A percentile compares a stretch with the other conserved stretches of the same genome.
Evolutionary conservation across 1,140 invertebrate species (phyloP).

Genomic region (Bilobella aurantiaca): DNA sequence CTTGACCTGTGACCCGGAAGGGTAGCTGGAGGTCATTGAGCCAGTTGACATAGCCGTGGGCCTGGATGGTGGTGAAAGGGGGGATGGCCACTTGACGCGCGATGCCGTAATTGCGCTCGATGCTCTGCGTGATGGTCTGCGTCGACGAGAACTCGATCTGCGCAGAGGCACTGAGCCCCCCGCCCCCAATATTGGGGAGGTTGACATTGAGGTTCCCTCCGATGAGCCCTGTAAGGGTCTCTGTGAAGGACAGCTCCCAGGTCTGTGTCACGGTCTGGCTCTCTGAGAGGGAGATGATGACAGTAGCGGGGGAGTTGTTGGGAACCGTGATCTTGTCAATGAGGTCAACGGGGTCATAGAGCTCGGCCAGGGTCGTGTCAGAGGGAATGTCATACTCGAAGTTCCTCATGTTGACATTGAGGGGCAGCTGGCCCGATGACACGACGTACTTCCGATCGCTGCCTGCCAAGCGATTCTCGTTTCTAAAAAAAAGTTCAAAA

Average conservation of each 20-base stretch:
- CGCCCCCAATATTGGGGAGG: not conserved
- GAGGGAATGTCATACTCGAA: slow-evolving; percentile 5
- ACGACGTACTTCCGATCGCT: not conserved
- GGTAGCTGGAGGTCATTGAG: not conserved
- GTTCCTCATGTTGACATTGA: not conserved
- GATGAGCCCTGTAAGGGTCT: not conserved
- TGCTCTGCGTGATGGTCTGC: not conserved
- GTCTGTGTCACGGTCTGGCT: not conserved
- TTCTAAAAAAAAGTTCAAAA: too few species aligned
- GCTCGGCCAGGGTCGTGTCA: not conserved
- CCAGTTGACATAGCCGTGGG: slow-evolving; percentile 10
- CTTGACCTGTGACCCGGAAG: not conserved
- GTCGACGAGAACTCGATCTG: not conserved
- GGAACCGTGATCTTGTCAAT: slow-evolving; percentile 7
- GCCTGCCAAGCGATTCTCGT: too few species aligned
- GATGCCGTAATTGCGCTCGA: not conserved
- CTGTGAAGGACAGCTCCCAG: not conserved
- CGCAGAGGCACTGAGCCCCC: slow-evolving; percentile 2
- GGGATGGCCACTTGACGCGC: not conserved
- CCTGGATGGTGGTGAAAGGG: slow-evolving; percentile 5
- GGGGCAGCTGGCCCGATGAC: not conserved
- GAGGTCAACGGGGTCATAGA: slow-evolving; percentile 1
- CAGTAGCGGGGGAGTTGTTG: not conserved
- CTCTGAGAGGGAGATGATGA: not conserved
- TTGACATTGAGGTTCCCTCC: not conserved